phyloP scores from a whole-genome alignment of 2,888 invertebrate genomes.

The Holacanthella duospinosa region DNA sequence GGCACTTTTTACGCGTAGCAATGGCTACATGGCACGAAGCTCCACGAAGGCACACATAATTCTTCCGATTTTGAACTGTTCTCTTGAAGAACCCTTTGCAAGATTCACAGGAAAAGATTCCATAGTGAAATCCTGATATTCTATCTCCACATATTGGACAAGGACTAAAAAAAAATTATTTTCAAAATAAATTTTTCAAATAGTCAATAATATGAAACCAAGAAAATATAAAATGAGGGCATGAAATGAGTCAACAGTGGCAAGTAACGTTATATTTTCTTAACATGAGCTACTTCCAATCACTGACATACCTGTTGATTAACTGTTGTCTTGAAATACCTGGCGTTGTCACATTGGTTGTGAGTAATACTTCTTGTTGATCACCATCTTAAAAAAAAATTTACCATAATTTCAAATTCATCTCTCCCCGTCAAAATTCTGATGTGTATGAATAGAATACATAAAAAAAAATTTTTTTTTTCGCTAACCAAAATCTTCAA shows the following conservation, averaged over 20 bases:
- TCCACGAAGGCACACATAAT: conserved; percentile 83
- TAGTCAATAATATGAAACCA: neutral
- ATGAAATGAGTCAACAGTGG: neutral
- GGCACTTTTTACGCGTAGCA: conserved; percentile 89
- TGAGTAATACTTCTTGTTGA: conserved; percentile 38
- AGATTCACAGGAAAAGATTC: conserved; percentile 94
- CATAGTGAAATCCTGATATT: conserved; percentile 94
- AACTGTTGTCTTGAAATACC: conserved; percentile 38
- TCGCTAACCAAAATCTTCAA: conserved; percentile 37
- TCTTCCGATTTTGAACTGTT: conserved; percentile 96
- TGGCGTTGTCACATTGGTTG: conserved; percentile 37
- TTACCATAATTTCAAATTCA: neutral
- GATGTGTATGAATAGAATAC: no score
- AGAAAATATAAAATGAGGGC: neutral
- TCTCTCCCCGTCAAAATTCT: no score
- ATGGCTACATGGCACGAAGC: conserved; percentile 86
- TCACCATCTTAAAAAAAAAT: conserved; percentile 28
- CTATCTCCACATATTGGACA: conserved; percentile 93
- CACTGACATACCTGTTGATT: conserved; percentile 35
- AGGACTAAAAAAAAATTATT: conserved; percentile 52
- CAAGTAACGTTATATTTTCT: neutral
- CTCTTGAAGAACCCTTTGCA: conserved; percentile 98
- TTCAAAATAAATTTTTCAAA: conserved; percentile 8
- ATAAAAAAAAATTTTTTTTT: no score
- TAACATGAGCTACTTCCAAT: neutral